Conservation (phyloP, 30 jellyfish, hydroid and myxozoan species). For the Aurelia sp. region DNA sequence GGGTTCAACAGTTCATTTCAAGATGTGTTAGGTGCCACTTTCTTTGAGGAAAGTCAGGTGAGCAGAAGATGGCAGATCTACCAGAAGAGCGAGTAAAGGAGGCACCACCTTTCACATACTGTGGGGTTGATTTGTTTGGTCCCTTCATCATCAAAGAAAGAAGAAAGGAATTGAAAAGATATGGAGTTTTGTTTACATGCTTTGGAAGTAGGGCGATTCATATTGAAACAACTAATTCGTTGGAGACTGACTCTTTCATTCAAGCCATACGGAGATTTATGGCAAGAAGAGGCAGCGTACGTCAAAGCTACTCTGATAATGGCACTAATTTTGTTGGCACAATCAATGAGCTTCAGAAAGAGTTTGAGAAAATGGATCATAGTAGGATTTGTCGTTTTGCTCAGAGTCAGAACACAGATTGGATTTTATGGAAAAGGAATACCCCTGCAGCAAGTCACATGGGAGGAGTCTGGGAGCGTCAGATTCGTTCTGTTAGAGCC, state of each 20-base stretch:
- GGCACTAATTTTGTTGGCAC: conserved; percentile 6
- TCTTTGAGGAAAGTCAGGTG: conserved; percentile 10
- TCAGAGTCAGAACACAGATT: conserved; percentile 9
- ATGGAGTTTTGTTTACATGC: conserved; percentile 32
- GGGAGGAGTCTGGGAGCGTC: too few relatives aligned
- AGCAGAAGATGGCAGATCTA: conserved; percentile 57
- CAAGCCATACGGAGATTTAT: conserved; percentile 18
- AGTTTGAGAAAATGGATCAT: conserved; percentile 1
- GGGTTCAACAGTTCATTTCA: conserved; percentile 30
- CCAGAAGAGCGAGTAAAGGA: conserved; percentile 40
- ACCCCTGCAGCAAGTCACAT: conserved; percentile 21
- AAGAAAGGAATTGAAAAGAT: conserved; percentile 28
- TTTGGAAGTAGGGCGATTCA: conserved; percentile 31
- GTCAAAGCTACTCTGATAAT: conserved; percentile 22
- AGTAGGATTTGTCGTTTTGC: conserved; percentile 19
- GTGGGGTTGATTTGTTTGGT: conserved; percentile 30
- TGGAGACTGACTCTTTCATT: conserved; percentile 50
- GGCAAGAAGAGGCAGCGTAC: conserved; percentile 43
- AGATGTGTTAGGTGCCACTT: conserved; percentile 40
- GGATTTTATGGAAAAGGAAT: conserved; percentile 1
- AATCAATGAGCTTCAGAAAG: conserved; percentile 2
- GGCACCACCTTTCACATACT: conserved; percentile 47
- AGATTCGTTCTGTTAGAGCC: too few relatives aligned
- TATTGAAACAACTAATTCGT: conserved; percentile 27
- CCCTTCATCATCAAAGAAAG: conserved; percentile 22